phyloP scores from a whole-genome alignment of 2,113 vertebrate species.

The Xiphorhynchus elegans region DNA sequence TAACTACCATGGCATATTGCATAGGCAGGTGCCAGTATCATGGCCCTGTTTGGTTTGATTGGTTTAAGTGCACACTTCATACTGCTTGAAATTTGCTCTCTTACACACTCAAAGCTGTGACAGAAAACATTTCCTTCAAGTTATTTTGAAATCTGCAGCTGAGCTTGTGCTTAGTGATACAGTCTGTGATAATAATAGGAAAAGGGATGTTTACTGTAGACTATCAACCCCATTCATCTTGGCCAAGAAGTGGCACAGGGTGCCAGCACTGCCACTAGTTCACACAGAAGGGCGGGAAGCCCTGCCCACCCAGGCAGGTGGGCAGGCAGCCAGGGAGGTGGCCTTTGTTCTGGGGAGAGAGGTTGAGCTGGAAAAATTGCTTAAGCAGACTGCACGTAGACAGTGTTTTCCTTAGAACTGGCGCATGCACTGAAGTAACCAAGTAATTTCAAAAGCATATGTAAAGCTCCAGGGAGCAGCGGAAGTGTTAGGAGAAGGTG shows the following conservation, averaged over 20 bases:
- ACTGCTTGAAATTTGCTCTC: background rate
- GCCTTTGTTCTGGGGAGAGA: slow-evolving; percentile 51
- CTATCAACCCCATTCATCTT: background rate
- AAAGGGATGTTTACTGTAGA: slow-evolving; percentile 38
- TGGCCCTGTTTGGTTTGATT: background rate
- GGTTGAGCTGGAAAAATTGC: slow-evolving; percentile 31
- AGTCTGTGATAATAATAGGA: slow-evolving; percentile 8
- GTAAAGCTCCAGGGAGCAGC: background rate
- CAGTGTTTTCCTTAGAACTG: background rate
- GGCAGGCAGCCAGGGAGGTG: slow-evolving; percentile 53
- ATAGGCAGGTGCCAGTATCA: background rate
- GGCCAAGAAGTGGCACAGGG: background rate
- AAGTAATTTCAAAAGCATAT: background rate
- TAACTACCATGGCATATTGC: background rate
- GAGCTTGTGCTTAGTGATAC: background rate
- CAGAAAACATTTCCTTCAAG: background rate
- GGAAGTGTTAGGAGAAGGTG: background rate
- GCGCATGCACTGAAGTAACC: background rate
- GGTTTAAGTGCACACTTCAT: background rate
- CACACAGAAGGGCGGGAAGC: slow-evolving; percentile 41
- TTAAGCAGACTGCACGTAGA: background rate
- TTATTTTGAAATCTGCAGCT: slow-evolving; percentile 23
- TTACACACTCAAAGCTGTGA: background rate
- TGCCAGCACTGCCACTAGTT: slow-evolving; percentile 5
- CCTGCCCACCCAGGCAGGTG: background rate